phyloP scores from a whole-genome alignment of 2,888 invertebrate genomes.

The Venustoraphidia nigricollis region DNA sequence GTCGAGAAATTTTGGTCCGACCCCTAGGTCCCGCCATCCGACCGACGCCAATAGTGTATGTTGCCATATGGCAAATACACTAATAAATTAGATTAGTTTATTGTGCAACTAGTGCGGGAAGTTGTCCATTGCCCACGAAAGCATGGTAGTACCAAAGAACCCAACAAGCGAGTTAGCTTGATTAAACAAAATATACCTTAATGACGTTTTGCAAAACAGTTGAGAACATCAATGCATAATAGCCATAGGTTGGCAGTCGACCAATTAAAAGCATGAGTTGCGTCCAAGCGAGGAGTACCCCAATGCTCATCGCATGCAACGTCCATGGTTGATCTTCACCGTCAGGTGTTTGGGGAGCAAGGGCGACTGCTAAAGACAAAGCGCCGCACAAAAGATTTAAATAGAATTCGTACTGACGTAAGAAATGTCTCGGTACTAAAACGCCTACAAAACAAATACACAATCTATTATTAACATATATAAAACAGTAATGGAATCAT shows the following conservation, averaged over 20 bases:
- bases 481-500: too few species aligned
- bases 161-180: too few species aligned
- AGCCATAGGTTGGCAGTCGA: constrained; percentile 34
- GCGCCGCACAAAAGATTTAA: constrained; percentile 24
- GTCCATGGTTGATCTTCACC: constrained; percentile 17
- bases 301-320: constrained; percentile 26
- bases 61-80: too few species aligned
- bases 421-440: constrained; percentile 22
- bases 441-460: constrained; percentile 17
- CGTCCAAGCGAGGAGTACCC: constrained; percentile 34
- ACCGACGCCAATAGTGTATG: too few species aligned
- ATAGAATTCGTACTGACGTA: constrained; percentile 27
- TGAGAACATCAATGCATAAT: constrained; percentile 38
- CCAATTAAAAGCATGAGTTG: constrained; percentile 37
- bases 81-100: too few species aligned
- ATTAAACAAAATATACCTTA: constrained; percentile 23
- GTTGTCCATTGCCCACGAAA: too few species aligned
- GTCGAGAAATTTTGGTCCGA: too few species aligned
- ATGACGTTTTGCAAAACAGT: constrained; percentile 35
- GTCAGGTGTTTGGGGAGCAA: constrained; percentile 13
- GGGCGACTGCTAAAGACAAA: constrained; percentile 21
- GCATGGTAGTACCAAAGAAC: too few species aligned
- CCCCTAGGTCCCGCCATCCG: too few species aligned
- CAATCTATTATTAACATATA: not conserved
- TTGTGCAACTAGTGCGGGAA: too few species aligned